These are phyloP conservation scores for Gymnothorax javanicus DNA, from an alignment of 2,797 vertebrate genomes.

Conservation along the genomic window DNA sequence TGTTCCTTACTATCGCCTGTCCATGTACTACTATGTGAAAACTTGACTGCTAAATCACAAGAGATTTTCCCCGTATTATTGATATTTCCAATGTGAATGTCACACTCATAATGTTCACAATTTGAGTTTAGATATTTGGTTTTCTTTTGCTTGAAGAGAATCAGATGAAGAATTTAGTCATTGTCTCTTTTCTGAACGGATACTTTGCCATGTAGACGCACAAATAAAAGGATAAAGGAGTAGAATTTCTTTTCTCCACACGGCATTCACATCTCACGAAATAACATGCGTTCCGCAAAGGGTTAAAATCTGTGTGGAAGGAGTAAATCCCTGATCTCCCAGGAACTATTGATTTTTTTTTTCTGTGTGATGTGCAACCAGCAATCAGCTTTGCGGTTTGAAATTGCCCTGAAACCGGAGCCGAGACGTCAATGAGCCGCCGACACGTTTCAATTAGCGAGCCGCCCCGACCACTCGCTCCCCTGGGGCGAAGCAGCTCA, in stretches of 20 bases:
- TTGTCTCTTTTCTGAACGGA: background rate
- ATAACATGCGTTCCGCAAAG: slow-evolving; percentile 54
- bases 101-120: background rate
- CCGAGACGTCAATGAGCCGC: slow-evolving; percentile 82
- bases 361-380: slow-evolving; percentile 80
- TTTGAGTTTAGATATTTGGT: background rate
- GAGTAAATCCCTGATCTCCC: slow-evolving; percentile 72
- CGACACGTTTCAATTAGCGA: slow-evolving; percentile 88
- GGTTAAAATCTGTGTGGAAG: slow-evolving; percentile 73
- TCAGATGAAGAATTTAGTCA: background rate
- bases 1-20: background rate
- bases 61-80: background rate
- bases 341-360: slow-evolving; percentile 79
- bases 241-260: background rate
- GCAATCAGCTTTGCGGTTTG: slow-evolving; percentile 83
- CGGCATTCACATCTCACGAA: background rate
- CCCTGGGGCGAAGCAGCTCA: slow-evolving; percentile 72
- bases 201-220: background rate
- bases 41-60: background rate
- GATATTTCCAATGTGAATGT: background rate
- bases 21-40: background rate
- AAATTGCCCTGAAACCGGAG: slow-evolving; percentile 84
- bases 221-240: no score
- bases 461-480: slow-evolving; percentile 79
- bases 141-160: background rate